phyloP scores from a whole-genome alignment of 2,113 vertebrate species.

The Eupsittula cactorum region DNA sequence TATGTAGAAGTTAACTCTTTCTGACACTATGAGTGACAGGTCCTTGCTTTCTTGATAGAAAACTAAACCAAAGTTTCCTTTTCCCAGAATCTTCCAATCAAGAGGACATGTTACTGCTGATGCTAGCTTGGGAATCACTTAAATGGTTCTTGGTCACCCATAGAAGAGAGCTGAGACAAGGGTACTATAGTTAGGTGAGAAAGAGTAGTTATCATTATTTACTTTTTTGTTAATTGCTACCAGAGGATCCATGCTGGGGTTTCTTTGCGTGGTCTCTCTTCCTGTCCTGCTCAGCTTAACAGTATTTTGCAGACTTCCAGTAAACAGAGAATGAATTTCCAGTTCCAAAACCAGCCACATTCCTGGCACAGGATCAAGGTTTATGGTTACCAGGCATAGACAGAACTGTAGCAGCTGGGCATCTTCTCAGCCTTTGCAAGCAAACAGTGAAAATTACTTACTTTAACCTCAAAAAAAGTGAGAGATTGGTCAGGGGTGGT shows the following conservation, averaged over 20 bases:
- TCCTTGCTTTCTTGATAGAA: not conserved
- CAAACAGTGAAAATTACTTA: not conserved
- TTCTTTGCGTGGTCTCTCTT: not conserved
- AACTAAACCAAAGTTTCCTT: not conserved
- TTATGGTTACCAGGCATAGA: not conserved
- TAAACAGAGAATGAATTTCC: not conserved
- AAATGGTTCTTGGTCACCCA: not conserved
- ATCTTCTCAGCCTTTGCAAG: not conserved
- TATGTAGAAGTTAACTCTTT: not conserved
- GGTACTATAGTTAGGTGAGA: not conserved
- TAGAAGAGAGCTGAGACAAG: not conserved
- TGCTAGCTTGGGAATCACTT: not conserved
- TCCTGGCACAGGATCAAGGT: not conserved
- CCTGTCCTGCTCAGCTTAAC: not conserved
- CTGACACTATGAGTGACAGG: not conserved
- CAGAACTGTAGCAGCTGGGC: not conserved
- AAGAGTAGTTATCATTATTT: not conserved
- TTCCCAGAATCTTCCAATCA: not conserved
- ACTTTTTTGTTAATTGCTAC: not conserved
- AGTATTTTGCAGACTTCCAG: not conserved
- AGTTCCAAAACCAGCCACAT: not conserved
- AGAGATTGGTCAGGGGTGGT: not conserved
- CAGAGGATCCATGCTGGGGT: not conserved
- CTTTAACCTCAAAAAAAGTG: not conserved
- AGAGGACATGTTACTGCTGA: not conserved